Evolutionary conservation across 2,797 vertebrate species (phyloP), one percentile per base, ranked within the genome.

Genomic region (Melanotaenia trifasciata): DNA sequence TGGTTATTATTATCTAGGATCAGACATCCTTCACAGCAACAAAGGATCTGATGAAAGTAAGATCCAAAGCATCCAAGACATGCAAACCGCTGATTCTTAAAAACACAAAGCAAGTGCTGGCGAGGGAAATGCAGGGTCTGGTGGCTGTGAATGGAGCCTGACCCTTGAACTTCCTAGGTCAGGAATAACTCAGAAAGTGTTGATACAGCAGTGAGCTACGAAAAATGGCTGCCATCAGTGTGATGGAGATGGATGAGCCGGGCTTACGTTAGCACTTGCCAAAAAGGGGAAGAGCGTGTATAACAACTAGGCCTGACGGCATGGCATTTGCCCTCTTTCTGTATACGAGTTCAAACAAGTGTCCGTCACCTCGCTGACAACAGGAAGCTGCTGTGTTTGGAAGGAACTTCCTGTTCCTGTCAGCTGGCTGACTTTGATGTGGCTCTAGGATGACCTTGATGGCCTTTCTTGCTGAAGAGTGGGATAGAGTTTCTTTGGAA

Each of bases 331-430:
- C 81, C 87, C 85, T 67, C 72, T 78, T 84, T 91, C 81, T 87
- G 76, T 84, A 71, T 28, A 64, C 43, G 35, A 93, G 92, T 94
- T 94, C 89, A 94, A 94, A 93, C 90, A 94, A 93, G 89, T 92
- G 90, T 93, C 93, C 88, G 87, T 94, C 94, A 95, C 90, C 90
- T 94, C 74, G 72, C 86, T 90, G 93, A 94, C 93, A 95, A 95
- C 94, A 94, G 94, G 94, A 95, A 94, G 93, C 89, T 58, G 90
- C 89, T 93, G 92, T 89, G 91, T 86, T 93, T 85, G 77, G 90
- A 90, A 80, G 91, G 85, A 93, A 88, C 92, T 92, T 94, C 93
- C 93, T 91, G 93, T 94, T 94, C 93, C 93, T 94, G 91, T 93
- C 90, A 91, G 92, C 90, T 92, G 90, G 92, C 70, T 11, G 6